These are phyloP conservation scores for Oreonectes daqikongensis DNA, from an alignment of 2,797 vertebrate species.

Conservation along the genomic window DNA sequence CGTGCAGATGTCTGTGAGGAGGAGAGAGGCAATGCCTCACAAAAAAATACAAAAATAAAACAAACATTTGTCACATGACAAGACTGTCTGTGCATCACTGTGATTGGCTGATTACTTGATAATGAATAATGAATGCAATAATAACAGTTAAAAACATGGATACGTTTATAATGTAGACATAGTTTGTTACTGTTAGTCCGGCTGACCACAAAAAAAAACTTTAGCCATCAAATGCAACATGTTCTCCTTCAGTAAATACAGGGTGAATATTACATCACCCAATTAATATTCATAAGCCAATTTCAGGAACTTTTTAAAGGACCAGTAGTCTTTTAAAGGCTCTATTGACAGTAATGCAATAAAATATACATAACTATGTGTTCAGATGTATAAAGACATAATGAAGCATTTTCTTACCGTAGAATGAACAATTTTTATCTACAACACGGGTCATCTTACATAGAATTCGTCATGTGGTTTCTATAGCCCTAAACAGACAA, in stretches of 20 bases:
- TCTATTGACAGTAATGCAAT: no score
- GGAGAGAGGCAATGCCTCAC: conserved; percentile 55
- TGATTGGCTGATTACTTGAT: neutral
- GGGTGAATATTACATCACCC: neutral
- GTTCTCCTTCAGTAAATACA: neutral
- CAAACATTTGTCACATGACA: neutral
- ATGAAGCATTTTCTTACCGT: no score
- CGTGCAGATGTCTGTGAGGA: conserved; percentile 47
- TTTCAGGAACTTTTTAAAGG: neutral
- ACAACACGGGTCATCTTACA: no score
- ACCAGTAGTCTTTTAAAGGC: no score
- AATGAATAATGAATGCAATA: neutral
- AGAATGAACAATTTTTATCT: no score
- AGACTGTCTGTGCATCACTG: neutral
- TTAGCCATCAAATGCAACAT: neutral
- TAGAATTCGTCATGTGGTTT: no score
- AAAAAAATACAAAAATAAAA: neutral
- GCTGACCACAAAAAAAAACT: neutral
- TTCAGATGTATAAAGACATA: no score
- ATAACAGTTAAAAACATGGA: neutral
- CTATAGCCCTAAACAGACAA: no score
- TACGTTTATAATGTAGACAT: neutral
- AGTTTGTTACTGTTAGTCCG: neutral
- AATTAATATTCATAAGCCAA: neutral
- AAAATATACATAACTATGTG: no score